Evolutionary conservation across 2,888 invertebrate species (phyloP).

Genomic region (Linnaemya tessellans): DNA sequence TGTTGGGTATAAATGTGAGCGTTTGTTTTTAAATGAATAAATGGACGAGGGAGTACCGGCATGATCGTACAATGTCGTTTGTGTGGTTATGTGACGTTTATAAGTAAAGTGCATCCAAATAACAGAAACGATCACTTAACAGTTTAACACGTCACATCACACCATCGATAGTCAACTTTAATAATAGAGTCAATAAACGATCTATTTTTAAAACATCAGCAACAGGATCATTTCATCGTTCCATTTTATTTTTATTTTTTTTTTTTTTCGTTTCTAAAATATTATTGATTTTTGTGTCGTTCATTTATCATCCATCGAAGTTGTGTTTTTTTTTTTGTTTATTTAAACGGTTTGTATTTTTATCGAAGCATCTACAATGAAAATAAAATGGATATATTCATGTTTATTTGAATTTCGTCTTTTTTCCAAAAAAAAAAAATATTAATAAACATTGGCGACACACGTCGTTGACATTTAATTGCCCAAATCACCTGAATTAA

Average conservation of each 20-base stretch:
- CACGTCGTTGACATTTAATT: conserved; percentile 83
- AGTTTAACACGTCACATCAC: conserved; percentile 70
- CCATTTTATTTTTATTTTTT: too few relatives aligned
- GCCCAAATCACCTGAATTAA: conserved; percentile 80
- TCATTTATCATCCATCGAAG: conserved; percentile 57
- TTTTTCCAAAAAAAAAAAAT: conserved; percentile 22
- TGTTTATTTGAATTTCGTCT: conserved; percentile 17
- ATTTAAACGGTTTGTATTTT: conserved; percentile 66
- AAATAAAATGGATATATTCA: conserved; percentile 41
- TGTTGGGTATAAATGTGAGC: background rate
- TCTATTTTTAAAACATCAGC: conserved; percentile 66
- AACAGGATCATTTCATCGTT: conserved; percentile 27
- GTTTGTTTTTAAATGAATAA: background rate
- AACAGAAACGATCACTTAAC: conserved; percentile 72
- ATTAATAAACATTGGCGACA: conserved; percentile 77
- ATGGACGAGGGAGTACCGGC: background rate
- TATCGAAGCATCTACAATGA: conserved; percentile 18
- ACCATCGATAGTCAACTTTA: conserved; percentile 51
- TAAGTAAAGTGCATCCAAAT: conserved; percentile 61
- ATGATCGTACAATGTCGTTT: conserved; percentile 60
- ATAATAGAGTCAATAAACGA: conserved; percentile 11
- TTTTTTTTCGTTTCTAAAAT: conserved; percentile 37
- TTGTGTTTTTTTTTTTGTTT: conserved; percentile 58
- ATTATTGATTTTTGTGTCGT: conserved; percentile 46
- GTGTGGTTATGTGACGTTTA: conserved; percentile 69